Conservation (phyloP, 2,888 invertebrate species). For the Euplexia lucipara region DNA sequence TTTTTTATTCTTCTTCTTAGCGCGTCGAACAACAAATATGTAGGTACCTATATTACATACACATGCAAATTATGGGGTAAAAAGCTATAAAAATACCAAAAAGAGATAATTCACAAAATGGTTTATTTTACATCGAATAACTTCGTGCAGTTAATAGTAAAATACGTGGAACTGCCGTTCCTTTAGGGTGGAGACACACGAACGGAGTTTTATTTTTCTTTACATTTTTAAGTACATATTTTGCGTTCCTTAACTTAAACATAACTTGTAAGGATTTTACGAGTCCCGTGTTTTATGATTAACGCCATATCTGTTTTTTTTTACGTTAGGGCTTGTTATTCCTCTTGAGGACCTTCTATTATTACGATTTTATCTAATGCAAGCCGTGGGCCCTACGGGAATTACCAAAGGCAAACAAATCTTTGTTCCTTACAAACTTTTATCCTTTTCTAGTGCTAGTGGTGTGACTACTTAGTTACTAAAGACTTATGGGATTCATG, state of each 20-base stretch:
- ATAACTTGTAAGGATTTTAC: slow-evolving; percentile 17
- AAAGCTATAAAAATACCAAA: slow-evolving; percentile 15
- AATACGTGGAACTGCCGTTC: slow-evolving; percentile 45
- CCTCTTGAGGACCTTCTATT: background rate
- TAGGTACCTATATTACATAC: too few relatives aligned
- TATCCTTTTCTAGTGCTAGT: too few relatives aligned
- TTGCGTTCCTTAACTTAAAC: slow-evolving; percentile 10
- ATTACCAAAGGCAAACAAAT: too few relatives aligned
- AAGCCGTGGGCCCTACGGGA: too few relatives aligned
- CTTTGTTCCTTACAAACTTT: too few relatives aligned
- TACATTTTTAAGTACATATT: background rate
- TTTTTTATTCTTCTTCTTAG: background rate
- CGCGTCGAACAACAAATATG: background rate
- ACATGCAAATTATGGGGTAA: slow-evolving; percentile 3
- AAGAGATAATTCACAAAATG: slow-evolving; percentile 33
- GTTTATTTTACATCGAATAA: slow-evolving; percentile 45
- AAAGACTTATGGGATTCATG: too few relatives aligned
- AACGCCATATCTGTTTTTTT: slow-evolving; percentile 13
- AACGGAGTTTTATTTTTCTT: background rate
- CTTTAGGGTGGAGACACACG: slow-evolving; percentile 33
- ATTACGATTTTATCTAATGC: slow-evolving; percentile 20
- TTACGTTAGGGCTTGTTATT: slow-evolving; percentile 6
- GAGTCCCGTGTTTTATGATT: slow-evolving; percentile 21
- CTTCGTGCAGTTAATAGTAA: slow-evolving; percentile 44
- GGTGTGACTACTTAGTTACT: too few relatives aligned